Percentiles rank a stretch among this genome's conserved stretches.
These are phyloP conservation scores for Drepana falcataria DNA, from an alignment of 2,888 invertebrate genomes.

Conservation along the genomic window DNA sequence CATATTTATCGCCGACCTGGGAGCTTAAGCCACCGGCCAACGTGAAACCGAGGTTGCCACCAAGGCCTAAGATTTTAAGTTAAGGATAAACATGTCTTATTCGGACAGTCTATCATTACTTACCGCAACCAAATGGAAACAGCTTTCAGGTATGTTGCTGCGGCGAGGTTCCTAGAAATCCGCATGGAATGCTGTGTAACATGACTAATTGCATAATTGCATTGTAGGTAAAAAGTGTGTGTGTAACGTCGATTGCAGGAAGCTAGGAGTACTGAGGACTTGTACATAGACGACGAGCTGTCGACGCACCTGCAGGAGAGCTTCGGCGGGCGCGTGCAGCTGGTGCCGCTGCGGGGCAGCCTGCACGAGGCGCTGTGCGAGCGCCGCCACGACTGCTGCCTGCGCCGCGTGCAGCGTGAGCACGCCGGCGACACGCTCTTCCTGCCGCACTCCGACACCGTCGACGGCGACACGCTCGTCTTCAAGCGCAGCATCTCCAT, in stretches of 20 bases:
- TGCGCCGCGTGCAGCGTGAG: constrained; percentile 67
- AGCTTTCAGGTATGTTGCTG: no score
- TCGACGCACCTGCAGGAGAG: constrained; percentile 69
- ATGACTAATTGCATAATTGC: no score
- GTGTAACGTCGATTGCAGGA: constrained; percentile 42
- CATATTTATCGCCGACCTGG: no score
- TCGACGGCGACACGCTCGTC: constrained; percentile 64
- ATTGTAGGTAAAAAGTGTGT: no score
- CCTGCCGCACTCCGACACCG: constrained; percentile 63
- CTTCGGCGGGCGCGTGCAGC: constrained; percentile 62
- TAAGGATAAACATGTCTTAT: no score
- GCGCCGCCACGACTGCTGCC: constrained; percentile 69
- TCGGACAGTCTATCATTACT: no score
- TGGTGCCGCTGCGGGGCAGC: constrained; percentile 66
- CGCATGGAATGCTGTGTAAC: no score
- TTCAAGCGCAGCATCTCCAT: constrained; percentile 66
- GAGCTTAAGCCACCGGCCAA: no score
- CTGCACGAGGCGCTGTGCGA: constrained; percentile 72
- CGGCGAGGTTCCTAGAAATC: no score
- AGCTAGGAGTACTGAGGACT: constrained; percentile 75
- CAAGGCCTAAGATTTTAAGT: no score
- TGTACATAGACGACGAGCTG: constrained; percentile 77
- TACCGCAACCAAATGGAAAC: no score
- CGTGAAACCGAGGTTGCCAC: no score
- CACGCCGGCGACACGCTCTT: constrained; percentile 68